phyloP scores from a whole-genome alignment of 2,797 vertebrate genomes.

The Phrynocephalus guinanensis region DNA sequence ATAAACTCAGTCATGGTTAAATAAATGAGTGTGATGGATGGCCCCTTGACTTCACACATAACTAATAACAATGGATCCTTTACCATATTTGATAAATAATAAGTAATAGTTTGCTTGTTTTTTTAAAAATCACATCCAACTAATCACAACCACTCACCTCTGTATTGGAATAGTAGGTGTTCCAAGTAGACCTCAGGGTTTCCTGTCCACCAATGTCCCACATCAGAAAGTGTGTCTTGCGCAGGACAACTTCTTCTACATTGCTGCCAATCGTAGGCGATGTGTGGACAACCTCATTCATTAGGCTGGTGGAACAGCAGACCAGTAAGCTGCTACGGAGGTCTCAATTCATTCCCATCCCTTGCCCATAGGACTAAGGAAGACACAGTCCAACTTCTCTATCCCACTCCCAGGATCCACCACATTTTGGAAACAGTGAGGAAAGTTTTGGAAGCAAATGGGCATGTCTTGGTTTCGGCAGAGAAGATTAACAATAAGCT shows the following conservation, averaged over 20 bases:
- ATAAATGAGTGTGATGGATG: too few species aligned
- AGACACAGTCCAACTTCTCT: background rate
- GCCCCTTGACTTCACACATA: too few species aligned
- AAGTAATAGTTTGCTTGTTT: background rate
- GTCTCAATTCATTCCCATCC: background rate
- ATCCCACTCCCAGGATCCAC: background rate
- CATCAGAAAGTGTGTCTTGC: constrained; percentile 86
- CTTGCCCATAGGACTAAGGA: background rate
- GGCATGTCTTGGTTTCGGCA: too few species aligned
- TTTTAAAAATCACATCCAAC: background rate
- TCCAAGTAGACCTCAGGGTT: constrained; percentile 84
- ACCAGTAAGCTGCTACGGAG: background rate
- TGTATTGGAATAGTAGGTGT: constrained; percentile 84
- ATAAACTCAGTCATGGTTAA: too few species aligned
- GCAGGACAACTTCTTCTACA: constrained; percentile 84
- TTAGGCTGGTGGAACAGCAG: constrained; percentile 75
- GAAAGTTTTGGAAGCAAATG: background rate
- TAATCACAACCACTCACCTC: constrained; percentile 76
- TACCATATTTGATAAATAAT: too few species aligned
- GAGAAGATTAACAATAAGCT: background rate
- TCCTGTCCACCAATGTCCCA: constrained; percentile 91
- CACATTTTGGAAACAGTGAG: background rate
- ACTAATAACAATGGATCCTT: too few species aligned
- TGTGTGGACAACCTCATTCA: constrained; percentile 86
- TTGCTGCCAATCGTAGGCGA: constrained; percentile 89